phyloP scores from a whole-genome alignment of 1,140 invertebrate genomes.

The Coptotermes formosanus region DNA sequence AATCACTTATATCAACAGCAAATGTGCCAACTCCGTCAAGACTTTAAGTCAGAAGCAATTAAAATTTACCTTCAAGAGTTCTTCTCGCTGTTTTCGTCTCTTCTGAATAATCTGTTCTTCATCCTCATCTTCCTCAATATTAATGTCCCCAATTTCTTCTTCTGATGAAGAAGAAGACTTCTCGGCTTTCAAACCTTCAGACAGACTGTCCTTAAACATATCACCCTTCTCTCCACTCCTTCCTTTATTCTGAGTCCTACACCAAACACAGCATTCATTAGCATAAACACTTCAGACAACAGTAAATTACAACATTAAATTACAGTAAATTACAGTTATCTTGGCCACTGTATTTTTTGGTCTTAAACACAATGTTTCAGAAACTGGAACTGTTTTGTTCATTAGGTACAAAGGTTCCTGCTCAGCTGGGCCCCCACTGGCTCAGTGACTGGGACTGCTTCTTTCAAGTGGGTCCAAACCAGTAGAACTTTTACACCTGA shows the following conservation, averaged over 20 bases:
- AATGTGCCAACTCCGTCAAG: neutral
- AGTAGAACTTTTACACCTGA: no score
- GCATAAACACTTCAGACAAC: neutral
- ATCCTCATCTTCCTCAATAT: conserved; percentile 86
- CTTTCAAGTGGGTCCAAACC: no score
- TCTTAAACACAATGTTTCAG: no score
- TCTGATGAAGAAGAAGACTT: conserved; percentile 58
- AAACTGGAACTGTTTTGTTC: no score
- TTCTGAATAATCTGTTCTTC: conserved; percentile 92
- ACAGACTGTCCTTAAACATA: conserved; percentile 79
- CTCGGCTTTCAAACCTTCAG: conserved; percentile 70
- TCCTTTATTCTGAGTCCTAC: conserved; percentile 38
- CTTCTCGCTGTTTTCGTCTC: conserved; percentile 84
- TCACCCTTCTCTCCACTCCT: conserved; percentile 55
- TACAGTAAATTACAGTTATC: no score
- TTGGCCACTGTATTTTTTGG: no score
- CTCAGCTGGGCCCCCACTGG: no score
- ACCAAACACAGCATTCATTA: neutral
- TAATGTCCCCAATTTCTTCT: conserved; percentile 64
- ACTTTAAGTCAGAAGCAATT: neutral
- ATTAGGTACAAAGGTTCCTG: no score
- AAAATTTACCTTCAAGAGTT: conserved; percentile 72
- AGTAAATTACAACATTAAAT: neutral
- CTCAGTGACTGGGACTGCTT: no score
- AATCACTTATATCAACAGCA: neutral